Percentiles rank a stretch among this genome's conserved stretches.
Conservation (phyloP, 2,797 vertebrate genomes). For the Monodelphis domestica region DNA sequence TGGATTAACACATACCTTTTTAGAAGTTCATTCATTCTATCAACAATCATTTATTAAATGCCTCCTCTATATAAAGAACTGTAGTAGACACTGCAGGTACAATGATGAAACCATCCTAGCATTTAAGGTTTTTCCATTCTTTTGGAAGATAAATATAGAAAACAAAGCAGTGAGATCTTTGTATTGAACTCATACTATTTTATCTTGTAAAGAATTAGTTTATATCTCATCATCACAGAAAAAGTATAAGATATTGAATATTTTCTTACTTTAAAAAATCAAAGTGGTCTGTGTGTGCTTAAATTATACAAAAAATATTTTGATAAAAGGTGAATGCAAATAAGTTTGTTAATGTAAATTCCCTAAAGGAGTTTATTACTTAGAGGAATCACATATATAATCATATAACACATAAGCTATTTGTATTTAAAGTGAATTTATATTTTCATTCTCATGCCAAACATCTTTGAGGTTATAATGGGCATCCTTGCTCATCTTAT, state of each 20-base stretch:
- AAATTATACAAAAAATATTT: neutral
- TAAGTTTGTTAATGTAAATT: neutral
- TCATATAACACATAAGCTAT: too few relatives aligned
- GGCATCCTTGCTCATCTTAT: too few relatives aligned
- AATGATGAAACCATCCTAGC: neutral
- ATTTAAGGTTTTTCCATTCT: neutral
- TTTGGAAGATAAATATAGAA: neutral
- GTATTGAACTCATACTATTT: neutral
- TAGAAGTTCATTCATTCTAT: neutral
- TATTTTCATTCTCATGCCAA: neutral
- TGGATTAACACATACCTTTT: slow-evolving; percentile 20
- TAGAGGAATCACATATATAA: neutral
- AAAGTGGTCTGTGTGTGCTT: neutral
- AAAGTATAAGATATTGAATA: neutral
- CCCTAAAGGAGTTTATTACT: neutral
- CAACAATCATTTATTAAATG: neutral
- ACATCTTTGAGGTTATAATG: too few relatives aligned
- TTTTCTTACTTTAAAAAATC: neutral
- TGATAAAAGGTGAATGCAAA: neutral
- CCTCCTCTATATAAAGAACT: neutral
- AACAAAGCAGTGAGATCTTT: neutral
- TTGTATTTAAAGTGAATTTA: neutral
- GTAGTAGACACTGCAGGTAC: neutral
- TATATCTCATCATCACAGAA: neutral
- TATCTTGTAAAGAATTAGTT: neutral